Percentiles rank a stretch among this genome's conserved stretches.
phyloP scores from a whole-genome alignment of 1,140 invertebrate genomes.

The Bathynomus jamesi region DNA sequence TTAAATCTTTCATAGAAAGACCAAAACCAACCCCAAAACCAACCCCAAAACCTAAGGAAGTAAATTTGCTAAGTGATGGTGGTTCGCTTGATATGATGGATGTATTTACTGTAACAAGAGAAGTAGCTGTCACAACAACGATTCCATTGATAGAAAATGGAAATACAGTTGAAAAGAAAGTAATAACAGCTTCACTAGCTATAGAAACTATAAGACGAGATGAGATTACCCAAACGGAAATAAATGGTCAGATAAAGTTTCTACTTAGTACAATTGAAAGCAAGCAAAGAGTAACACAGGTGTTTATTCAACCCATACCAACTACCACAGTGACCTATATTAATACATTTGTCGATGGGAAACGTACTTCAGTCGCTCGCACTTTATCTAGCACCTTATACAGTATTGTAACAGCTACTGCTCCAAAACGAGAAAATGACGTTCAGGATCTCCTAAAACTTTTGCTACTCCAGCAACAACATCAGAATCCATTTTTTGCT shows the following conservation, averaged over 20 bases:
- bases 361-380: slow-evolving; percentile 21
- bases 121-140: slow-evolving; percentile 54
- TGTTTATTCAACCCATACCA: slow-evolving; percentile 28
- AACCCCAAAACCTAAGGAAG: slow-evolving; percentile 16
- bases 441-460: slow-evolving; percentile 59
- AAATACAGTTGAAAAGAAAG: slow-evolving; percentile 72
- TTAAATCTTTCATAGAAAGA: background rate
- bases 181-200: slow-evolving; percentile 71
- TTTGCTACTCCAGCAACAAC: slow-evolving; percentile 28
- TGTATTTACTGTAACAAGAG: slow-evolving; percentile 25
- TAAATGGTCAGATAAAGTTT: slow-evolving; percentile 53
- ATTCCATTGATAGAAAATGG: slow-evolving; percentile 76
- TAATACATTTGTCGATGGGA: slow-evolving; percentile 19
- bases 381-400: slow-evolving; percentile 24
- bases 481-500: slow-evolving; percentile 28
- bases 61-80: slow-evolving; percentile 26
- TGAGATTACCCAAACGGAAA: slow-evolving; percentile 65
- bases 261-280: slow-evolving; percentile 25
- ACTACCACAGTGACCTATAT: slow-evolving; percentile 23
- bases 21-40: slow-evolving; percentile 8
- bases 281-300: slow-evolving; percentile 21
- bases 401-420: slow-evolving; percentile 59
- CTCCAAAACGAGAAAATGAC: slow-evolving; percentile 61
- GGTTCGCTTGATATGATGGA: slow-evolving; percentile 29
- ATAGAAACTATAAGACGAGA: slow-evolving; percentile 64